Evolutionary conservation across 2,113 vertebrate genomes (phyloP), one percentile per base, ranked within the genome.

Genomic region (Carettochelys insculpta): DNA sequence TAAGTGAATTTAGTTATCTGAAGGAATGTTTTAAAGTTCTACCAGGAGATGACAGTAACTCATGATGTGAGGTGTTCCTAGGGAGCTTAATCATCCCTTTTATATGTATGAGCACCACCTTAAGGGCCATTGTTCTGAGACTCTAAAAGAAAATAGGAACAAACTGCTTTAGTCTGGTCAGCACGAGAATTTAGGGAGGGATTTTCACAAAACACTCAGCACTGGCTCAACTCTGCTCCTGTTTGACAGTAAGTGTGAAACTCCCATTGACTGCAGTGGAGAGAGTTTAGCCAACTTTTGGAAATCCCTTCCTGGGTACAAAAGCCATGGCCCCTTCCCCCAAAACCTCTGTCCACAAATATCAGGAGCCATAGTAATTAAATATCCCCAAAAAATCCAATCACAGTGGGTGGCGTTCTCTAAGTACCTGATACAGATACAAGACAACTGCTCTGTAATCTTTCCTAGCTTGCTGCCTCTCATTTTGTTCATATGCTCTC

Each of bases 361-460:
- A 80, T 3, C 92, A 80, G 48, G 76, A 95, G 89, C 41, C 84
- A 65, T 1, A 13, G 93, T 81, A 94, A 95, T 87, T 56, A 92
- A 90, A 92, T 92, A 94, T 92, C 95, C 92, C 78, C 92, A 93
- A 90, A 88, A 91, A 95, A 73, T 41, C 11, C 0, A 0, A 96
- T 12, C 80, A 83, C 9, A 41, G 80, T 94, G 85, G 83, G 76
- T 4, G 2, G 52, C 78, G 80, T 85, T 94, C 54, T 83, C 17
- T 51, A 89, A 94, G 87, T 31, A 73, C 31, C 83, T 81, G 50
- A 52, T 80, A 90, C 80, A 71, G 73, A 83, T 83, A 92, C 89
- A 88, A 89, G 95, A 91, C 83, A 85, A 83, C 87, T 7, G 85
- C 47, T 50, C 65, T 85, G 78, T 95, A 93, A 97, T 96, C 94